Conservation (phyloP, 2,888 invertebrate species). For the Thecophora atra region DNA sequence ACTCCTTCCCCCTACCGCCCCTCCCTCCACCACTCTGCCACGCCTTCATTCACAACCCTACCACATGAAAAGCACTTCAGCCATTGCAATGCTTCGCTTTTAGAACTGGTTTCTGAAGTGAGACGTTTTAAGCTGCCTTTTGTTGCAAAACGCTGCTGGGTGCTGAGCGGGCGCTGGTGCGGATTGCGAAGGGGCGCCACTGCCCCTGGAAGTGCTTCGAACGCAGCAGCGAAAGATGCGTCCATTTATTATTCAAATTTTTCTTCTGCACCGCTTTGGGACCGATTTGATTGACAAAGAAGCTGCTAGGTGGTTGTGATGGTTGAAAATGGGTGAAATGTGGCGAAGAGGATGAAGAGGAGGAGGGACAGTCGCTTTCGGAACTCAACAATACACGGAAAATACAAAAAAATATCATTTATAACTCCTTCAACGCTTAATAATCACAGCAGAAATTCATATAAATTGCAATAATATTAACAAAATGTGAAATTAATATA, state of each 20-base stretch:
- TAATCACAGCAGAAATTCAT: no score
- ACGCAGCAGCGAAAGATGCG: neutral
- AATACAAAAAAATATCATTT: no score
- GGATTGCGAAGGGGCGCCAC: neutral
- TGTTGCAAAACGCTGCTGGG: constrained; percentile 11
- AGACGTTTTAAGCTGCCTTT: constrained; percentile 34
- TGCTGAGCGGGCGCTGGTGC: neutral
- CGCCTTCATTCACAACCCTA: neutral
- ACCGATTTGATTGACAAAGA: neutral
- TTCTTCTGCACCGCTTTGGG: neutral
- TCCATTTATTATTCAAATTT: neutral
- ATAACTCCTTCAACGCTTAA: no score
- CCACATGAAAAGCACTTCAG: constrained; percentile 19
- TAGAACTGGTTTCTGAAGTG: constrained; percentile 23
- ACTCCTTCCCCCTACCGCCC: neutral
- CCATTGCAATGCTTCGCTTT: constrained; percentile 26
- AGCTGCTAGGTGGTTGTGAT: neutral
- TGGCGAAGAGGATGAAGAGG: no score
- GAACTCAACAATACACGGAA: no score
- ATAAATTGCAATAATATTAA: neutral
- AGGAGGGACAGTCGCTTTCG: no score
- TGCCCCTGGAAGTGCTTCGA: neutral
- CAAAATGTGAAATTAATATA: neutral
- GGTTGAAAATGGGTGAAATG: neutral
- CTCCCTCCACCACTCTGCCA: neutral